A percentile compares a stretch with the other conserved stretches of the same genome.
These are phyloP conservation scores for Megathymus violae DNA, from an alignment of 1,140 invertebrate genomes.

Conservation along the genomic window DNA sequence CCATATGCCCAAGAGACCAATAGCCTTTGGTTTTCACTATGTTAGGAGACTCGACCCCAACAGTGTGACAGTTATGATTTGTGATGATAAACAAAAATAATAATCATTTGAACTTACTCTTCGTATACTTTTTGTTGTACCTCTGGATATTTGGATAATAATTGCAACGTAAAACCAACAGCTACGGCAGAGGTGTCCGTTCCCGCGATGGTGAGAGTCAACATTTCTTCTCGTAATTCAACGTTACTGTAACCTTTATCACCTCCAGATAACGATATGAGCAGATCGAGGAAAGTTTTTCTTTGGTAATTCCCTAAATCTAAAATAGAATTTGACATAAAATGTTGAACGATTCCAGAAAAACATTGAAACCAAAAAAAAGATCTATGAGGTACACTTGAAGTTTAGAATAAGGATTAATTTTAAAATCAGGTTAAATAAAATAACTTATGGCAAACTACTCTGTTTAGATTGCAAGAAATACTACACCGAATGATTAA, in stretches of 20 bases:
- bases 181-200: constrained; percentile 57
- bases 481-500: not conserved
- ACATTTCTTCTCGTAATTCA: constrained; percentile 54
- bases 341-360: no score
- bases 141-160: constrained; percentile 54
- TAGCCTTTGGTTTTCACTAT: no score
- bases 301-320: constrained; percentile 49
- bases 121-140: constrained; percentile 51
- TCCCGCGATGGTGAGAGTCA: constrained; percentile 52
- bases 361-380: no score
- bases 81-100: no score
- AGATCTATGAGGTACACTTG: no score
- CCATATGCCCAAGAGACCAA: no score
- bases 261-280: constrained; percentile 46
- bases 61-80: no score
- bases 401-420: no score
- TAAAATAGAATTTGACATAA: constrained; percentile 31
- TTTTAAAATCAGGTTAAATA: no score
- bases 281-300: constrained; percentile 53
- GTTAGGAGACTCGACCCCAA: no score
- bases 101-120: constrained; percentile 51
- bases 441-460: no score
- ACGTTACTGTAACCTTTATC: constrained; percentile 48
- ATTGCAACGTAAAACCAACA: constrained; percentile 40
- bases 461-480: no score